These are phyloP conservation scores for Lycaena phlaeas DNA, from an alignment of 2,888 invertebrate species.

Conservation along the genomic window DNA sequence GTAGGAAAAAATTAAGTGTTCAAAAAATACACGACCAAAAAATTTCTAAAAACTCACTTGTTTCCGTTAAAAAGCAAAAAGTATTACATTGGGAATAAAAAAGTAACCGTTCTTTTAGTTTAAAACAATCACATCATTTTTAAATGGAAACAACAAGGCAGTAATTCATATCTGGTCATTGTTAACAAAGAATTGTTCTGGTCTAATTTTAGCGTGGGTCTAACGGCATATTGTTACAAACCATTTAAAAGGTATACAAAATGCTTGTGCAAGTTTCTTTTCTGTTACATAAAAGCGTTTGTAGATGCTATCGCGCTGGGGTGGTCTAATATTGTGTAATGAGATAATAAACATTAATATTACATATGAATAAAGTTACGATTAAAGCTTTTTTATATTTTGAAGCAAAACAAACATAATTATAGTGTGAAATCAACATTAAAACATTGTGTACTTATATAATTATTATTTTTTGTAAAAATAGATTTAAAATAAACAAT, in stretches of 20 bases:
- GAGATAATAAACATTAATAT: too few species aligned
- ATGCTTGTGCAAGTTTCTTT: conserved; percentile 4
- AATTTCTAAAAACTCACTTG: not conserved
- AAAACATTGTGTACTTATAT: too few species aligned
- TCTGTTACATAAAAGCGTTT: conserved; percentile 3
- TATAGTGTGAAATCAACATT: too few species aligned
- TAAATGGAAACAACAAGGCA: conserved; percentile 33
- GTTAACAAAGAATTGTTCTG: conserved; percentile 52
- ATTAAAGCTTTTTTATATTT: too few species aligned
- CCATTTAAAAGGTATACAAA: conserved; percentile 7
- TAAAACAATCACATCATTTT: conserved; percentile 19
- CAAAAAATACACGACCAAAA: too few species aligned
- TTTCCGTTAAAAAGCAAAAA: conserved; percentile 17
- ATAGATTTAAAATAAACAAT: too few species aligned
- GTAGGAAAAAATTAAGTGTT: too few species aligned
- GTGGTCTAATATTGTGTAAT: too few species aligned
- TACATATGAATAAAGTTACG: too few species aligned
- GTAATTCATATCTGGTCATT: conserved; percentile 61
- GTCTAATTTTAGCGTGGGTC: conserved; percentile 48
- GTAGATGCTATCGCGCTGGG: not conserved
- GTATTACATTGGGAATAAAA: conserved; percentile 1
- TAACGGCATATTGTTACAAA: conserved; percentile 40
- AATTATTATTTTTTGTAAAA: too few species aligned
- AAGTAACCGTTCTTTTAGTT: conserved; percentile 15
- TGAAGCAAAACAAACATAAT: too few species aligned